Evolutionary conservation across 2,113 vertebrate genomes (phyloP), one percentile per base, ranked within the genome.

Genomic region (Chlamydotis undulata): DNA sequence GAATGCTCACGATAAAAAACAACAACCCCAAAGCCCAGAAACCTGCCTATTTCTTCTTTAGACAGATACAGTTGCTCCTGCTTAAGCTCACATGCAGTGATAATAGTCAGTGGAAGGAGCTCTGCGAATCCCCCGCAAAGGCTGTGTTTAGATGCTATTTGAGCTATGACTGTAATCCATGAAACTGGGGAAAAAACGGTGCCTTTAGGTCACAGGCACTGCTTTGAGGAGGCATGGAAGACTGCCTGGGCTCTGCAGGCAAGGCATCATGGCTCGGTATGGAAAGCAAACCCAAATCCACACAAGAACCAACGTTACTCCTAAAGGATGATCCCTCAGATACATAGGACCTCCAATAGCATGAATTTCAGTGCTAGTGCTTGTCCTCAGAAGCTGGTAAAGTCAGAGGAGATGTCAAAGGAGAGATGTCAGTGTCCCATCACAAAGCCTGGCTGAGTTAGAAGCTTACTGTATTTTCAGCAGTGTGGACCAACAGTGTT

Each of bases 71-170:
- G 4, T 39, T 8, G 7, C 29, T 91, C 22, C 55, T 84, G 39
- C 23, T 79, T 45, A 71, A 89, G 76, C 52, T 94, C 73, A 63
- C 35, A 4, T 0, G 1, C 3, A 2, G 68, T 41, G 76, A n/a
- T 83, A 59, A 68, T 10, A 80, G 55, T n/a, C 16, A 10, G 33
- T 16, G 41, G 69, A 84, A 89, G 63, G 47, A 88, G 21, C 29
- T 82, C 39, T 43, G n/a, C 0, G 1, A 60, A 35, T 53, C 8
- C 41, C 83, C 45, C 2, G 0, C 33, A 24, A 61, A 76, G 60
- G 28, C 31, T 0, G 0, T 5, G 7, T 17, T 69, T 77, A n/a
- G 53, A 29, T 11, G 7, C 35, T 19, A 1, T 53, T 67, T 64
- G 56, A 76, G 33, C 33, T 63, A 16, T 12, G n/a, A 37, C 4